These are phyloP conservation scores for Poicephalus meyeri DNA, from an alignment of 2,113 vertebrate genomes.

Conservation along the genomic window DNA sequence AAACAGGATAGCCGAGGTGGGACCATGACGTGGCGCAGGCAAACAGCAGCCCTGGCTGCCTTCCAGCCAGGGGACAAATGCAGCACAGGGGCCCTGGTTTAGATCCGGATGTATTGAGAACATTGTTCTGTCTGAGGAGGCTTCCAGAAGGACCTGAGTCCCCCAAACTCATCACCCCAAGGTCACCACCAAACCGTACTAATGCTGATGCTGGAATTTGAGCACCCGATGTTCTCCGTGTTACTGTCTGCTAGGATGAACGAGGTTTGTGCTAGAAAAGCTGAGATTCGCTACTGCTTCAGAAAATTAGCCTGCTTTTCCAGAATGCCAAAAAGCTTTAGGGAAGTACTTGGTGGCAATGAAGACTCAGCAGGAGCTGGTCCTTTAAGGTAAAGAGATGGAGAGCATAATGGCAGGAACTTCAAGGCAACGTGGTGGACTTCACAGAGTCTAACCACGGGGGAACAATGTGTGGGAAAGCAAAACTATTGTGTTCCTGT, in stretches of 20 bases:
- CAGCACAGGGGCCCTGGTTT: not conserved
- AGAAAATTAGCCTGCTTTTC: not conserved
- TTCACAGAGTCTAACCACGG: not conserved
- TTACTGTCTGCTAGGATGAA: not conserved
- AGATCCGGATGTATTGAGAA: not conserved
- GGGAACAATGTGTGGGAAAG: rapidly evolving
- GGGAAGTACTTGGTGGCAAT: not conserved
- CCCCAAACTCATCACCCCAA: not conserved
- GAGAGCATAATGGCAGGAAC: not conserved
- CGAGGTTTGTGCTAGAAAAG: not conserved
- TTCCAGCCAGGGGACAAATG: not conserved
- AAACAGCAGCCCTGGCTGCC: slow-evolving; percentile 13
- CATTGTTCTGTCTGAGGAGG: rapidly evolving
- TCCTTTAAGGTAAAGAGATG: not conserved
- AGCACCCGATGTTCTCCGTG: not conserved
- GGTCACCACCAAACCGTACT: rapidly evolving
- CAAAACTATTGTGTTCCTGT: not conserved
- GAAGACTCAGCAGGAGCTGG: not conserved
- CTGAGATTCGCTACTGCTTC: not conserved
- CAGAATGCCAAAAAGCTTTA: not conserved
- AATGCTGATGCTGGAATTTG: not conserved
- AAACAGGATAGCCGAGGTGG: not conserved
- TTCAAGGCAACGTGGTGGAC: not conserved
- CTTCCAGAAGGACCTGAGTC: not conserved
- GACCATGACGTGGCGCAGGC: not conserved